Evolutionary conservation across 2,888 invertebrate species (phyloP), one percentile per base, ranked within the genome.

Genomic region (Caenorhabditis virilis): DNA sequence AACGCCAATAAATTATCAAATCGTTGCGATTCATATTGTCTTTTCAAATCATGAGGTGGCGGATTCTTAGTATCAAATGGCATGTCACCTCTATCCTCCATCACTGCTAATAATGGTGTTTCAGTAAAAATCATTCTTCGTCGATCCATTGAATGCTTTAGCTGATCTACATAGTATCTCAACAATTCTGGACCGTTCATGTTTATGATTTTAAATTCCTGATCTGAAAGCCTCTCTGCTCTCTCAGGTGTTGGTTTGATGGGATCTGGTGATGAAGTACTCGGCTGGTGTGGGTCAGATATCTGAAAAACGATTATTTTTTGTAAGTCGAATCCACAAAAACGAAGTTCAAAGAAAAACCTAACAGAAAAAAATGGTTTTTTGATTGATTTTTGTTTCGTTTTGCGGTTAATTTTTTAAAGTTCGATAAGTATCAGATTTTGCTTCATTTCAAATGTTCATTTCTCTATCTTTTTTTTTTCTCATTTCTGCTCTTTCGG

Each of bases 41-140:
- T 18, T 33, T 63, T 60, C 49, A 68, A 42, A 0, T 68, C 59
- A 41, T 72, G 72, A 7, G 68, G 54, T 11, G 66, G 61, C 4
- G 66, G 57, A 23, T 60, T 45, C 1, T 26, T 25, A 9, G 53
- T 33, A 36, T 59, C 54, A 50, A 69, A 72, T 0, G 72, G 72
- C 70, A 68, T 30, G 46, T 59, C 54, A 11, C 60, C 60, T 9
- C 50, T 41, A 25, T 60, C 55, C 13, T 57, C 57, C 2, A 54
- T 45, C 5, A 68, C 57, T 2, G 66, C 56, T 20, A 63, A 35
- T 11, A 74, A 26, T 25, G 63, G 67, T 7, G 48, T 51, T 4
- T 62, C 58, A 1, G 70, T 62, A 60, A 74, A 76, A 50, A 74
- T 72, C 57, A 76, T 62, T 36, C 66, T 35, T 18, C 76, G 30